Evolutionary conservation across 1,140 invertebrate genomes (phyloP), one percentile per base, ranked within the genome.

Genomic region (Nilaparvata lugens): DNA sequence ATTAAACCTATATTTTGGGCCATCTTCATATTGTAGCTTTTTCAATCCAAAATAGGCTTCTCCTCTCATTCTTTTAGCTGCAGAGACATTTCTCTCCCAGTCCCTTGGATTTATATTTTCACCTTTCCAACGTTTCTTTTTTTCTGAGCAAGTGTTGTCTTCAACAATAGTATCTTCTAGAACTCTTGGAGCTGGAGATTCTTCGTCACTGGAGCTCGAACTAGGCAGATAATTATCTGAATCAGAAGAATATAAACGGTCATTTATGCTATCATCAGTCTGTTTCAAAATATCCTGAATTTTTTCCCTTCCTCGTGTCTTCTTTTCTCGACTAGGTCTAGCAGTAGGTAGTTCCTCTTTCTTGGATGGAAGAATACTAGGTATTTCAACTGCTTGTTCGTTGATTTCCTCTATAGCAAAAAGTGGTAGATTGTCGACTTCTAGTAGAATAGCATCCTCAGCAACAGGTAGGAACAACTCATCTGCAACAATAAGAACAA

Each of bases 61-160:
- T 55, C 61, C 64, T 65, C 64, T 59, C 57, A 57, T 63, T 58
- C 43, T 58, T 56, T 64, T 63, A 71, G 52, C 70, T 58, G 48
- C 6, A 60, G 19, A 53, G 13, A 60, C 24, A 56, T 38, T 60
- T 28, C 58, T 43, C 25, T 21, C 58, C 40, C 45, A 60, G 21
- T 60, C 14, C 19, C 48, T n/a, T 24, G 40, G 58, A 60, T 60
- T 18, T 56, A 60, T 53, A n/a, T 60, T 51, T 60, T 60, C 58
- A 28, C 58, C 58, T 60, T 54, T 60, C 28, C 43, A 28, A 14
- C 56, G 56, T 58, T 58, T 58, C 21, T 45, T 57, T 53, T 53
- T 53, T 18, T 16, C 21, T 18, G 52, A 28, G 21, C 21, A 23
- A 53, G 14, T 23, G 28, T 53, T 53, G 14, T 53, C 21, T n/a